Base-by-base conservation (phyloP, 1,140 invertebrate species). In the Dendrolimus kikuchii region DNA sequence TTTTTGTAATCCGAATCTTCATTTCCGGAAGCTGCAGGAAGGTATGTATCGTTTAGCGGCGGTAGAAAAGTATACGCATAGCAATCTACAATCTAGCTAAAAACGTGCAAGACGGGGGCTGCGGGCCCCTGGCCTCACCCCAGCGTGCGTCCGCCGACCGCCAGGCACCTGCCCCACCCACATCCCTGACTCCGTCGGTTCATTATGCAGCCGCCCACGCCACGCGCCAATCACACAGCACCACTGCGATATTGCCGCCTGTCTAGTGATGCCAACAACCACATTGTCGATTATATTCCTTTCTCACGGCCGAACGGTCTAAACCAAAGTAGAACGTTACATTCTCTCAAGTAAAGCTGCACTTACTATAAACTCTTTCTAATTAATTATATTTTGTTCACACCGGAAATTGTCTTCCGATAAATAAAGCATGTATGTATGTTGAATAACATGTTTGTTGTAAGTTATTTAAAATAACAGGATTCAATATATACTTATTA, bases 191-290 rank as follows among this genome's bases (percentile, higher is more conserved):
- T 56, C 60, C 46, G 47, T 44, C 63, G 73, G 74, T 80, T 81
- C 80, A 83, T 83, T 83, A 83, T 83, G 77, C 80, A 81, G 68
- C 73, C 77, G 62, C 75, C 72, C 71, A 72, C 73, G 68, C 71
- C 66, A 64, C 73, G 73, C 73, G 77, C 78, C 78, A 81, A 81
- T 84, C 81, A 77, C 81, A 80, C 69, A 76, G 64, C 72, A 66
- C 59, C 67, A 61, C 61, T 61, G 64, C 74, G 73, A 76, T 84
- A 84, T 84, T 84, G 78, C 78, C 76, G 69, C 71, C 68, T 68
- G 57, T 45, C 68, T 77, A 80, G 72, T 62, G 77, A 79, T 74
- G 75, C 63, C 69, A 68, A 60, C 63, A 49, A 59, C 65, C 63
- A 23, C 3, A 62, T 66, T 73, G 65, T 67, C 64, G 67, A 69